phyloP scores from a whole-genome alignment of 2,888 invertebrate genomes.

The Resseliella maxima region DNA sequence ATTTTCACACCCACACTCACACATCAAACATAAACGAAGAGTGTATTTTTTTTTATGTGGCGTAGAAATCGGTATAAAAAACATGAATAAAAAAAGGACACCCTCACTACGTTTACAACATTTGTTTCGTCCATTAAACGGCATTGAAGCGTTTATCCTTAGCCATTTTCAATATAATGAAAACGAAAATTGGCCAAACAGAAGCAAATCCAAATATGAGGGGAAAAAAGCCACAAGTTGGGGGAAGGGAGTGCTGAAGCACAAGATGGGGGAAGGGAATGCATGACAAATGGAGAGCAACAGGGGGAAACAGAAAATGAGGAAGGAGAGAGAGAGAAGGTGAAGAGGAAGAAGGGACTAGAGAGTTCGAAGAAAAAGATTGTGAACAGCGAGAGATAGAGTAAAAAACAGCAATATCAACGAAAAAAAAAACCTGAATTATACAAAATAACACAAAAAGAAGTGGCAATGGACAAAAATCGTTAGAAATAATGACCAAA shows the following conservation, averaged over 20 bases:
- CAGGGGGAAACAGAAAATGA: not conserved
- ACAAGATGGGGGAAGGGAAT: too few relatives aligned
- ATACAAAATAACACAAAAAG: not conserved
- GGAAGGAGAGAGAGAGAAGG: not conserved
- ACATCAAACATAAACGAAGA: not conserved
- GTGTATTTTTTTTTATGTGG: not conserved
- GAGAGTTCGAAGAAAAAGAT: too few relatives aligned
- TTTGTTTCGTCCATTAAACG: not conserved
- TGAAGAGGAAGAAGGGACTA: too few relatives aligned
- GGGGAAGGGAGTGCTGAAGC: too few relatives aligned
- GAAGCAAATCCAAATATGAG: not conserved
- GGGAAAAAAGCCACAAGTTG: too few relatives aligned
- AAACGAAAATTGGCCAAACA: constrained; percentile 36
- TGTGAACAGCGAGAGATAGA: not conserved
- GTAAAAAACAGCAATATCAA: not conserved
- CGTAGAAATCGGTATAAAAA: not conserved
- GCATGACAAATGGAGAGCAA: too few relatives aligned
- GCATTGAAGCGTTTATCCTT: not conserved
- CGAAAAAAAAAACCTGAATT: not conserved
- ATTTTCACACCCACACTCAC: not conserved
- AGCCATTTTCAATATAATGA: constrained; percentile 51
- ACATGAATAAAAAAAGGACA: not conserved
- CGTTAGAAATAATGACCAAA: constrained; percentile 19
- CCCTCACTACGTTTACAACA: not conserved
- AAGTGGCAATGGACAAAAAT: constrained; percentile 36